Evolutionary conservation across 2,888 invertebrate species (phyloP), one percentile per base, ranked within the genome.

Genomic region (Megamerina dolium): DNA sequence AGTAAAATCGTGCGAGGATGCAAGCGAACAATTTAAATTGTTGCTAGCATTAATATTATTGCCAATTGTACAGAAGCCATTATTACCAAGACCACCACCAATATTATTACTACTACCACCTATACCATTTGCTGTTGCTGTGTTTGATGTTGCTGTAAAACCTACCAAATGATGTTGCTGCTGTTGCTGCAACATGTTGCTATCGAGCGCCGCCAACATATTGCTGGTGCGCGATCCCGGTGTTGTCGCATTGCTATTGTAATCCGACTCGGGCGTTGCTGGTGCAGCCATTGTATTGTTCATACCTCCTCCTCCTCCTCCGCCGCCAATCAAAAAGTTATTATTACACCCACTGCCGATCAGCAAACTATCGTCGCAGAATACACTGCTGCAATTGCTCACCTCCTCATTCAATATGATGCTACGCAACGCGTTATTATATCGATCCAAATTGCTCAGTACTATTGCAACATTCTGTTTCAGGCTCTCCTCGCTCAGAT

Each of bases 1-100:
- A 57, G 83, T 78, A 68, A 84, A 85, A 66, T 84, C 84, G 55
- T 72, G 72, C 27, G 72, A 72, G 33, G 72, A 72, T 49, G 73
- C 72, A 54, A 72, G 56, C 51, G 72, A 72, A 50, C 70, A 69
- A 55, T 68, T 70, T 52, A 69, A 53, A 58, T 66, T 64, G 53
- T 63, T 64, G 40, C 41, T 35, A 37, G 45, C 52, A 34, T 31
- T 37, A 39, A 35, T 40, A 27, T 48, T 49, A 30, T 37, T 37
- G 40, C 35, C 44, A 37, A 39, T 30, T 29, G 46, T 32, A 32
- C 44, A 32, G 39, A 50, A 49, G 54, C 57, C 61, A 46, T 30
- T 47, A 43, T 31, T 27, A 41, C 32, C 50, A 52, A 56, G 46
- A 45, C 45, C 51, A 43, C 41, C 44, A 46, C 20, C 39, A 49